Base-by-base conservation (phyloP, 2,888 invertebrate species). In the Perithous albicinctus region DNA sequence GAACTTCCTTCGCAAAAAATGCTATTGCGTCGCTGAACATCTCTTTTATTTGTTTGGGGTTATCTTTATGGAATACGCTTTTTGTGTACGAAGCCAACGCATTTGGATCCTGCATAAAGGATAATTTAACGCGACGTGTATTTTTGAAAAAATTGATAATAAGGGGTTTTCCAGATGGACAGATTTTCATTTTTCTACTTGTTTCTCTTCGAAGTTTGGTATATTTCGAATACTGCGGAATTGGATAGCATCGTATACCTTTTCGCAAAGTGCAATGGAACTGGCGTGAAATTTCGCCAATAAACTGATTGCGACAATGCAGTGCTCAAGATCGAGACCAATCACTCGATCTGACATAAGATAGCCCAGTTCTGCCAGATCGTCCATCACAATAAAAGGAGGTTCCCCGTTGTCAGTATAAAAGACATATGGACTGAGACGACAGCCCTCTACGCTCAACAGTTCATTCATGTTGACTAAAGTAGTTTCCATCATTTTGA, bases 241-340 rank as follows among this genome's bases (percentile, higher is more conserved):
- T n/a, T n/a, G n/a, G n/a, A 5, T 29, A 29, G 5, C 29, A 5
- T 4, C 29, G 5, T 2, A 23, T 20, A 94, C 95, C 93, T 94
- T 94, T 86, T 94, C 93, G 56, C 92, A 92, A 77, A 94, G 86
- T 38, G 94, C 92, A 80, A 94, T 93, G 0, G 95, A 94, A 15
- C 93, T 93, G 8, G 94, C 95, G 87, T 95, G 95, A 85, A 94
- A 94, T 84, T 92, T 93, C 1, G 94, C 95, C 87, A 95, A 87
- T 87, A 94, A 94, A 73, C 91, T 91, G 0, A 95, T 86, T 7
- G 94, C 93, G 41, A 94, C 85, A 59, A 93, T 86, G 78, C 93
- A 93, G 87, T 95, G 95, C 10, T 92, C 91, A 85, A 94, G 91
- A 88, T 95, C 94, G 29, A 95, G 92, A n/a, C 95, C 95, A 73